phyloP scores from a whole-genome alignment of 2,113 vertebrate genomes.

The Acinonyx jubatus region DNA sequence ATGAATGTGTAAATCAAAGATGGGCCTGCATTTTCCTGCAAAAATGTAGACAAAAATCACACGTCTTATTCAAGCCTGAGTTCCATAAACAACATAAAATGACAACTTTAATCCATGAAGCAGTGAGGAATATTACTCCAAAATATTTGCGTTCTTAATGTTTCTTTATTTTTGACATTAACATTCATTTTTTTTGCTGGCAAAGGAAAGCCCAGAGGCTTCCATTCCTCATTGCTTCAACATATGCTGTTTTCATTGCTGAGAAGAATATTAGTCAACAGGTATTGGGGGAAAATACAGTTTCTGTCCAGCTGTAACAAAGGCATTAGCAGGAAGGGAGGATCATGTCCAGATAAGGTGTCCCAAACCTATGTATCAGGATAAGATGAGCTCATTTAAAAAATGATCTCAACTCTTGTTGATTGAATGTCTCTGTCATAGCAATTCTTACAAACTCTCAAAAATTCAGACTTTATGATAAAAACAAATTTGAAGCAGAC shows the following conservation, averaged over 20 bases:
- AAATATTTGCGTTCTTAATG: not conserved
- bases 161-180: not conserved
- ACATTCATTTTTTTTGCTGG: conserved; percentile 53
- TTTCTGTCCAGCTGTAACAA: conserved; percentile 12
- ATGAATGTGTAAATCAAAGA: not conserved
- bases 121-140: not conserved
- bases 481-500: not conserved
- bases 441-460: not conserved
- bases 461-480: not conserved
- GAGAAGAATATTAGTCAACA: conserved; percentile 44
- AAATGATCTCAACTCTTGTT: not conserved
- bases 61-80: not conserved
- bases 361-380: not conserved
- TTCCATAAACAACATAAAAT: not conserved
- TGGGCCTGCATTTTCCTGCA: not conserved
- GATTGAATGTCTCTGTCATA: not conserved
- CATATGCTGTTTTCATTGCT: conserved; percentile 57
- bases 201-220: conserved; percentile 52
- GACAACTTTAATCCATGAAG: not conserved
- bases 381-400: not conserved
- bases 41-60: not conserved
- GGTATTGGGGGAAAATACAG: not conserved
- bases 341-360: not conserved
- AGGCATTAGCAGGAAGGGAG: not conserved
- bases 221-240: conserved; percentile 43